Conservation (phyloP, 2,113 vertebrate genomes). For the Promerops cafer region DNA sequence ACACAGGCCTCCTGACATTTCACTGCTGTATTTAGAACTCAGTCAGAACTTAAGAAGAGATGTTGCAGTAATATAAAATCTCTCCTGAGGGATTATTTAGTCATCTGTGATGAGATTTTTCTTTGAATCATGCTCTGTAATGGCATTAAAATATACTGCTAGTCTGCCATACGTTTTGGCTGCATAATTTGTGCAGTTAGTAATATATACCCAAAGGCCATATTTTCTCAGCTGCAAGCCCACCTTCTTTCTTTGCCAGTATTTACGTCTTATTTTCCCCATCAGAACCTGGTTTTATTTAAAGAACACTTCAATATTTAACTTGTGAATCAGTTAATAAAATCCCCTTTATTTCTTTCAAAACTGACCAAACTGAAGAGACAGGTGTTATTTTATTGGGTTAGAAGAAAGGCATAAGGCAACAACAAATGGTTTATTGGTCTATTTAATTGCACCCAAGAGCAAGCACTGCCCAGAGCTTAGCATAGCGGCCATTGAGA, state of each 20-base stretch:
- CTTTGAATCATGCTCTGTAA: constrained; percentile 9
- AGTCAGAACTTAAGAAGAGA: neutral
- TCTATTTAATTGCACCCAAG: neutral
- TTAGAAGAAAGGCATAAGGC: neutral
- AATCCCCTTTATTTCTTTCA: neutral
- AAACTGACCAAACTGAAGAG: neutral
- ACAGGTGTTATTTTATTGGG: neutral
- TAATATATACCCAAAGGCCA: constrained; percentile 23
- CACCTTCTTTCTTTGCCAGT: constrained; percentile 10
- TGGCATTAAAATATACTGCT: constrained; percentile 18
- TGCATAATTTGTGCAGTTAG: constrained; percentile 11
- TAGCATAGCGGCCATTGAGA: neutral
- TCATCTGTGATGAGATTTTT: constrained; percentile 36
- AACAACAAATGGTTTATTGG: neutral
- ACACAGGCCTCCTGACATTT: neutral
- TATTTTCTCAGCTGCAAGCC: constrained; percentile 31
- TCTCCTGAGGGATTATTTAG: constrained; percentile 31
- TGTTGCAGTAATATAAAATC: constrained; percentile 9
- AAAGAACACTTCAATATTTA: constrained; percentile 6
- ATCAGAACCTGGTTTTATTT: constrained; percentile 7
- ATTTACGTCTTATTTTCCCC: constrained; percentile 29
- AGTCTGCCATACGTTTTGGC: constrained; percentile 5
- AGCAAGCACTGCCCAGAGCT: neutral
- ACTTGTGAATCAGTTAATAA: neutral
- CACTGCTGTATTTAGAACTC: neutral